These are phyloP conservation scores for Bunonema sp. DNA, from an alignment of 2,888 invertebrate species.

Conservation along the genomic window DNA sequence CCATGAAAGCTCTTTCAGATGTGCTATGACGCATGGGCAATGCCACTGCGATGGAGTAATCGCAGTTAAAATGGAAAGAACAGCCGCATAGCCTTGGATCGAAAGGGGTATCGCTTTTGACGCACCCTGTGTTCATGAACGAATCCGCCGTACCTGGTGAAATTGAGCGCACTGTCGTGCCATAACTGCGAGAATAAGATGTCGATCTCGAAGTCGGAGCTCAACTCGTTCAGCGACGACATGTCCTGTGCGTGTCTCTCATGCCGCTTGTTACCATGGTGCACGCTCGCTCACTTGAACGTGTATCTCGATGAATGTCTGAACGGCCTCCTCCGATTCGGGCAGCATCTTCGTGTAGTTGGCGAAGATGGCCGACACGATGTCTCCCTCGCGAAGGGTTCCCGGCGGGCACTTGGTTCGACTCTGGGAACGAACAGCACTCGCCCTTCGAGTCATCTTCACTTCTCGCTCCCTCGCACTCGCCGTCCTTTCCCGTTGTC, in stretches of 20 bases:
- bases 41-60: no score
- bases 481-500: no score
- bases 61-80: no score
- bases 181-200: constrained; percentile 42
- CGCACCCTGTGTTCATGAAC: no score
- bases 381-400: constrained; percentile 32
- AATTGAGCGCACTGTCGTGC: constrained; percentile 35
- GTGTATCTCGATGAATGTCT: constrained; percentile 37
- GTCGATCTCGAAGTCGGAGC: constrained; percentile 44
- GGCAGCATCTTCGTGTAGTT: constrained; percentile 43
- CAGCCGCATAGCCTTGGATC: no score
- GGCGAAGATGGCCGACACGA: constrained; percentile 10
- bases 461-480: no score
- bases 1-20: no score
- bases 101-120: no score
- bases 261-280: not conserved
- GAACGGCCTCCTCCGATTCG: constrained; percentile 36
- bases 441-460: no score
- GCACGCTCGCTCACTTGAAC: constrained; percentile 19
- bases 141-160: constrained; percentile 16
- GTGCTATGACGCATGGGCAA: no score
- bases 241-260: constrained; percentile 26
- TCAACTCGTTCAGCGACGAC: constrained; percentile 41
- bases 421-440: no score
- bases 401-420: constrained; percentile 37